Conservation (phyloP, 64 coral and sea anemone genomes). For the Astreopora myriophthalma region DNA sequence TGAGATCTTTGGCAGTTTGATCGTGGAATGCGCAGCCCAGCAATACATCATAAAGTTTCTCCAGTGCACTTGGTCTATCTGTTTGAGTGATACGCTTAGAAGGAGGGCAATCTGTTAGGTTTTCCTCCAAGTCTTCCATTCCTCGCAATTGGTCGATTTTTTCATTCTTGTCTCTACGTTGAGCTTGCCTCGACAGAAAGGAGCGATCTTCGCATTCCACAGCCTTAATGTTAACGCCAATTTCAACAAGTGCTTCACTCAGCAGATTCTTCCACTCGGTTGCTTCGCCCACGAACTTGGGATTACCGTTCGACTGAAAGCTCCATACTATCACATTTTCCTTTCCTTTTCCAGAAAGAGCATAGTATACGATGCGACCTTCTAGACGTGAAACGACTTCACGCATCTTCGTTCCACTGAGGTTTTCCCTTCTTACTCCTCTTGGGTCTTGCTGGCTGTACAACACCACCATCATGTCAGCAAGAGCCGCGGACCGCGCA, state of each 20-base stretch:
- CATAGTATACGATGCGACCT: neutral
- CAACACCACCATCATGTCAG: slow-evolving; percentile 27
- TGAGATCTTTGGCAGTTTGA: neutral
- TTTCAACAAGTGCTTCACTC: slow-evolving; percentile 7
- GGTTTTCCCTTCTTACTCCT: neutral
- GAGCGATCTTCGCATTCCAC: slow-evolving; percentile 26
- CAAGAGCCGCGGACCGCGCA: neutral
- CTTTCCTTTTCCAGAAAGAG: slow-evolving; percentile 22
- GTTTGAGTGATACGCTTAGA: slow-evolving; percentile 7
- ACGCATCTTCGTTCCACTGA: neutral
- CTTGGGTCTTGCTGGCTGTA: slow-evolving; percentile 1
- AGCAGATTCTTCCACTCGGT: slow-evolving; percentile 32
- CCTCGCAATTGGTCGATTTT: neutral
- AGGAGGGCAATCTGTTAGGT: neutral
- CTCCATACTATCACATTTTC: slow-evolving; percentile 25
- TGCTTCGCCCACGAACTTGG: neutral
- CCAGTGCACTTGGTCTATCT: slow-evolving; percentile 26
- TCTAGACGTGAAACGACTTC: neutral
- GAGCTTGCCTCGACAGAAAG: neutral
- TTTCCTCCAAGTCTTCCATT: neutral
- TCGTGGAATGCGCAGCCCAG: neutral
- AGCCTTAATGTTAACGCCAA: neutral
- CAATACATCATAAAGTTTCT: slow-evolving; percentile 17
- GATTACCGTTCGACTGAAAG: neutral
- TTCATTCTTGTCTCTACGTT: neutral